phyloP scores from a whole-genome alignment of 2,888 invertebrate species.

The Drosophila mimica region DNA sequence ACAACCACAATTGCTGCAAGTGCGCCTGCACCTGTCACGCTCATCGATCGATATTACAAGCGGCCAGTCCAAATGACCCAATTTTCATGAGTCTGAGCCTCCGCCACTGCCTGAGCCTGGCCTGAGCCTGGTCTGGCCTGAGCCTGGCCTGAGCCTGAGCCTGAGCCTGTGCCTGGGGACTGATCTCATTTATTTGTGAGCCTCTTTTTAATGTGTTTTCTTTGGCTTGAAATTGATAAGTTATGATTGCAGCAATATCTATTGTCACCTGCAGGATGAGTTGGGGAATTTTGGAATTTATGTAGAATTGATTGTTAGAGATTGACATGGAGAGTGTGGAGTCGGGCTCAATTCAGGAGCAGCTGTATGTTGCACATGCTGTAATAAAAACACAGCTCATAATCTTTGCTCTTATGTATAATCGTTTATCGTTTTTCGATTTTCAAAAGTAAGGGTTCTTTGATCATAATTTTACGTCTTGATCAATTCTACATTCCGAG shows the following conservation, averaged over 20 bases:
- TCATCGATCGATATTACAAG: slow-evolving; percentile 76
- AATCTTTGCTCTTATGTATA: background rate
- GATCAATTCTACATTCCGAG: background rate
- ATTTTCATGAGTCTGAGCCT: slow-evolving; percentile 44
- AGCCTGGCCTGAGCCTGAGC: slow-evolving; percentile 8
- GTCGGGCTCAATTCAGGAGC: slow-evolving; percentile 14
- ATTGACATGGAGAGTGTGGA: slow-evolving; percentile 34
- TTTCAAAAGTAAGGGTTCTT: background rate
- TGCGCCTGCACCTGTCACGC: slow-evolving; percentile 73
- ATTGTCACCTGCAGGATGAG: slow-evolving; percentile 67
- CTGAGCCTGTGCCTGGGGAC: slow-evolving; percentile 6
- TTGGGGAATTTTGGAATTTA: slow-evolving; percentile 34
- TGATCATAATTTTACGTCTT: rapidly evolving
- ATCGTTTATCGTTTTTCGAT: background rate
- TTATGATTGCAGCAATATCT: slow-evolving; percentile 67
- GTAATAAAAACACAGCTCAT: background rate
- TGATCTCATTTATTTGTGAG: slow-evolving; percentile 31
- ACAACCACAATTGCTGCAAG: slow-evolving; percentile 56
- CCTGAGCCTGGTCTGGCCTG: slow-evolving; percentile 3
- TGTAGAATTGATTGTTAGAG: slow-evolving; percentile 55
- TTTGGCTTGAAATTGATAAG: slow-evolving; percentile 60
- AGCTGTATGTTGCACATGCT: slow-evolving; percentile 57
- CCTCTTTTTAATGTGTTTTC: slow-evolving; percentile 43
- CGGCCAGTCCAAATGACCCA: slow-evolving; percentile 59
- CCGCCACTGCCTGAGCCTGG: slow-evolving; percentile 1